Conservation (phyloP, 1,140 invertebrate genomes). For the Zaprionus tsacasi region DNA sequence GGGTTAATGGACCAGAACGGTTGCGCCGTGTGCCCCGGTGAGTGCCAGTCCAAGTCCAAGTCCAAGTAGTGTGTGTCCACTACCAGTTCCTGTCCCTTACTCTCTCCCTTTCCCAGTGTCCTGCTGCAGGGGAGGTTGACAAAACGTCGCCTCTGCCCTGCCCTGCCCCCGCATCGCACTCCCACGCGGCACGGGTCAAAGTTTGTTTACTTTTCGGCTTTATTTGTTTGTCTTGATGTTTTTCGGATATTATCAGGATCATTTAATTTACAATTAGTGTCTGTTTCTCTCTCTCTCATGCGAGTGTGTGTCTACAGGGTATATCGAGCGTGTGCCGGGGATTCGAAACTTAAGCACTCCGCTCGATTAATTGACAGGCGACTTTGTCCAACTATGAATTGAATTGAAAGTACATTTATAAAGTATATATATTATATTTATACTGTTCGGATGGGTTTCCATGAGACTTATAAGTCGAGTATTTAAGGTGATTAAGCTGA, state of each 20-base stretch:
- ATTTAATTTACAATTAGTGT: conserved; percentile 83
- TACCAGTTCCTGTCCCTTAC: neutral
- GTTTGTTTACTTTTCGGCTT: conserved; percentile 75
- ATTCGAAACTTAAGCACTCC: conserved; percentile 43
- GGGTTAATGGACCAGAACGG: conserved; percentile 83
- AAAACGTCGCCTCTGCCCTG: conserved; percentile 22
- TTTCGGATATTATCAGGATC: conserved; percentile 82
- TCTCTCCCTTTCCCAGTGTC: too few species aligned
- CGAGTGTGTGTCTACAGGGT: neutral
- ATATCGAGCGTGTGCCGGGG: conserved; percentile 5
- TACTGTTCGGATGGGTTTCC: neutral
- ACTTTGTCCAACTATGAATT: neutral
- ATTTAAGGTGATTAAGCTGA: neutral
- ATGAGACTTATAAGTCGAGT: neutral
- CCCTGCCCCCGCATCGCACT: neutral
- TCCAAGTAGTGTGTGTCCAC: neutral
- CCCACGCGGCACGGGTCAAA: conserved; percentile 60
- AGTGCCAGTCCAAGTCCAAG: conserved; percentile 48
- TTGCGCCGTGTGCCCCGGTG: conserved; percentile 75
- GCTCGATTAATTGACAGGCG: conserved; percentile 44
- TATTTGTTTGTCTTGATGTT: conserved; percentile 73
- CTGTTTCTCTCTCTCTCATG: conserved; percentile 20
- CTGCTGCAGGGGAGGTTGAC: conserved; percentile 24
- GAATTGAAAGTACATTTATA: neutral
- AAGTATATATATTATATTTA: neutral